Evolutionary conservation across 2,888 invertebrate genomes (phyloP).

Genomic region (Frankliniella intonsa): DNA sequence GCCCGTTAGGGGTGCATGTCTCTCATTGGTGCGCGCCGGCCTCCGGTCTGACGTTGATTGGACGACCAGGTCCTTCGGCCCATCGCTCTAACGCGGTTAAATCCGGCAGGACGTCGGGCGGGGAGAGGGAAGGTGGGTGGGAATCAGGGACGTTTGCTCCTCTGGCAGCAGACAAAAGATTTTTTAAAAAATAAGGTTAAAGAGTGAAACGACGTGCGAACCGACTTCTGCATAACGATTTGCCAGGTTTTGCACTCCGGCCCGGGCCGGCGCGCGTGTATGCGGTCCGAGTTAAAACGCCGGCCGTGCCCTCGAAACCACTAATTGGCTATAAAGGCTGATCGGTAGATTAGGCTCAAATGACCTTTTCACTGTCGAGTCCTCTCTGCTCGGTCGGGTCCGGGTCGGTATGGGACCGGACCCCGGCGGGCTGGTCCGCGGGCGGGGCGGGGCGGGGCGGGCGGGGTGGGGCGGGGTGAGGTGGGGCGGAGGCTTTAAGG

Average conservation of each 20-base stretch:
- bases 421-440: not conserved
- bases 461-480: not conserved
- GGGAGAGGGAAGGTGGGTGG: too few relatives aligned
- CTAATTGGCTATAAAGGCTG: constrained; percentile 16
- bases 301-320: not conserved
- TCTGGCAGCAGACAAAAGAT: not conserved
- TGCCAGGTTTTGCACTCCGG: not conserved
- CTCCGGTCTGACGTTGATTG: too few relatives aligned
- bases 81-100: too few relatives aligned
- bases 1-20: not conserved
- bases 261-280: not conserved
- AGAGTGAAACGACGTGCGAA: not conserved
- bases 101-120: too few relatives aligned
- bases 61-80: too few relatives aligned
- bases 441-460: not conserved
- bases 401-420: too few relatives aligned
- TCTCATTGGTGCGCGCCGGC: not conserved
- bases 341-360: constrained; percentile 21
- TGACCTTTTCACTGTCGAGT: not conserved
- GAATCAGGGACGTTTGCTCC: not conserved
- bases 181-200: not conserved
- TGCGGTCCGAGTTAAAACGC: not conserved
- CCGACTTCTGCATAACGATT: not conserved
- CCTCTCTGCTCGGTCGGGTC: not conserved
- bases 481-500: not conserved